These are phyloP conservation scores for Phrynocephalus versicolor DNA, from an alignment of 2,113 vertebrate genomes.

Conservation along the genomic window DNA sequence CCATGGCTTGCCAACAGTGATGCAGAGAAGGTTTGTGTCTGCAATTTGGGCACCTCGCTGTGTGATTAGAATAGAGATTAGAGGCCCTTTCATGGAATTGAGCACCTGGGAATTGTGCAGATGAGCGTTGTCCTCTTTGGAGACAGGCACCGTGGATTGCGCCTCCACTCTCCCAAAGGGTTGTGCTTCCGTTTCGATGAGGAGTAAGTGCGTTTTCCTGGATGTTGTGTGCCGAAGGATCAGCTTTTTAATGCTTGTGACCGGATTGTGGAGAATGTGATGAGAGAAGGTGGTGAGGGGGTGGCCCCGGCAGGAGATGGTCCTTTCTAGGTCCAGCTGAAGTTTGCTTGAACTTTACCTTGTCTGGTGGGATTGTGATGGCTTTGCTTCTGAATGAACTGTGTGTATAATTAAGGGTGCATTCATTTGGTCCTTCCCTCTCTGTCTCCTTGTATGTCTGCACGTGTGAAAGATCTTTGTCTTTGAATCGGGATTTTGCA, in stretches of 20 bases:
- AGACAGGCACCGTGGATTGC: not conserved
- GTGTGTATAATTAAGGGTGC: conserved; percentile 37
- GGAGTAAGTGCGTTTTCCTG: not conserved
- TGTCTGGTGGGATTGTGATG: conserved; percentile 36
- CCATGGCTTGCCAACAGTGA: conserved; percentile 48
- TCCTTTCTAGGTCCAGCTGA: conserved; percentile 23
- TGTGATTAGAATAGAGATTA: conserved; percentile 40
- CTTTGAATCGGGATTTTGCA: not conserved
- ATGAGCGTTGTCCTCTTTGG: conserved; percentile 9
- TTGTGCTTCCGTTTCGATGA: fast-evolving
- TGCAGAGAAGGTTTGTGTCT: conserved; percentile 53
- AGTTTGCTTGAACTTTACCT: conserved; percentile 68
- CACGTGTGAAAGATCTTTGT: not conserved
- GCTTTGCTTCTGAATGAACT: conserved; percentile 55
- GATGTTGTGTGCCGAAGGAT: not conserved
- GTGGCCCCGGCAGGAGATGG: fast-evolving
- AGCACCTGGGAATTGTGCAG: not conserved
- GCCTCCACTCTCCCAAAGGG: conserved; percentile 12
- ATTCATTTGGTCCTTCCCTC: not conserved
- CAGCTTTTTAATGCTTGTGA: fast-evolving
- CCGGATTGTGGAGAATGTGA: fast-evolving
- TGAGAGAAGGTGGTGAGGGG: no score
- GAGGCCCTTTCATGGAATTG: conserved; percentile 8
- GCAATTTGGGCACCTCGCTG: conserved; percentile 49
- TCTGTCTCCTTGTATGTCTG: not conserved